Evolutionary conservation across 1,140 invertebrate species (phyloP).

Genomic region (Saccostrea cuccullata): DNA sequence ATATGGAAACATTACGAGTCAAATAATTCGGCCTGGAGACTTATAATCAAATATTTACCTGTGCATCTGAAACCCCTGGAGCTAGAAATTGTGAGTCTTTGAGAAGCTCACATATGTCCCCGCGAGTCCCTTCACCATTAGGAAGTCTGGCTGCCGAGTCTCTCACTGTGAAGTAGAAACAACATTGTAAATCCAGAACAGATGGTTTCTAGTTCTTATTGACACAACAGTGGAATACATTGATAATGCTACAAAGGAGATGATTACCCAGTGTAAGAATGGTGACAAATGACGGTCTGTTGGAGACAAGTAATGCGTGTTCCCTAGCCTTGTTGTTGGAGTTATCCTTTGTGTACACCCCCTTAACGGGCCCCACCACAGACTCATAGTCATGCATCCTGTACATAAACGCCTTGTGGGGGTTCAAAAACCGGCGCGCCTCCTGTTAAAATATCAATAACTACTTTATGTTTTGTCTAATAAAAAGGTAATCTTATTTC

Average conservation of each 20-base stretch:
- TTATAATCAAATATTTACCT: slow-evolving; percentile 74
- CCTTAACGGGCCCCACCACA: slow-evolving; percentile 93
- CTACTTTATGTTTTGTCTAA: too few species aligned
- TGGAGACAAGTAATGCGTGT: slow-evolving; percentile 89
- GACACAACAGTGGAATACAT: not conserved
- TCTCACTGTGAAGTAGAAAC: slow-evolving; percentile 82
- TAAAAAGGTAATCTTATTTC: not conserved
- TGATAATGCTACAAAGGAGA: not conserved
- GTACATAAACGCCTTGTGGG: slow-evolving; percentile 92
- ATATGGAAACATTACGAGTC: too few species aligned
- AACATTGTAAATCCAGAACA: not conserved
- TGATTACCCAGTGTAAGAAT: slow-evolving; percentile 87
- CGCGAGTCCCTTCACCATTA: slow-evolving; percentile 93
- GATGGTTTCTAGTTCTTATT: not conserved
- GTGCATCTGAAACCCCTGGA: slow-evolving; percentile 84
- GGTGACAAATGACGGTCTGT: slow-evolving; percentile 93
- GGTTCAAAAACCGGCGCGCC: slow-evolving; percentile 87
- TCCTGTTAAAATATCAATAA: slow-evolving; percentile 79
- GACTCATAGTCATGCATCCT: slow-evolving; percentile 90
- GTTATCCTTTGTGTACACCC: slow-evolving; percentile 85
- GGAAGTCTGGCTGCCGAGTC: slow-evolving; percentile 95
- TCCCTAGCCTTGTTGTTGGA: slow-evolving; percentile 86
- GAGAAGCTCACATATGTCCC: slow-evolving; percentile 91
- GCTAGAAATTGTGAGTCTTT: slow-evolving; percentile 92
- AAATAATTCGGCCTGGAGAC: not conserved